Evolutionary conservation across 2,888 invertebrate genomes (phyloP).

Genomic region (Syrphus vitripennis): DNA sequence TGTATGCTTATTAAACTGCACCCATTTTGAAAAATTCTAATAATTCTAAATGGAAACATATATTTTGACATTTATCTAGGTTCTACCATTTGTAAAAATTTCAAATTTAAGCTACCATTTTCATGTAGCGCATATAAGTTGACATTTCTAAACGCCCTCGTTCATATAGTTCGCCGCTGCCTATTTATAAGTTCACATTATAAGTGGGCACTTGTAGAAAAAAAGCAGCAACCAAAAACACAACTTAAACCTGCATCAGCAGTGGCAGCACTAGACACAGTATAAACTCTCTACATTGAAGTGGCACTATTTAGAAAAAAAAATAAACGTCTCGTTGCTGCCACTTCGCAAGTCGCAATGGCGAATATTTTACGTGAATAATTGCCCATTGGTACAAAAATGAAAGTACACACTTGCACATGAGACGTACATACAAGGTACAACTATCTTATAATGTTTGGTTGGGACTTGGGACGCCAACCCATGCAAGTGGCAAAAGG

Average conservation of each 20-base stretch:
- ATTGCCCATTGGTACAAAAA: slow-evolving; percentile 47
- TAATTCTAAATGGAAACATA: not conserved
- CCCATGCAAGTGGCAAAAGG: slow-evolving; percentile 27
- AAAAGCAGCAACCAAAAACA: not conserved
- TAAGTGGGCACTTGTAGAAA: slow-evolving; percentile 9
- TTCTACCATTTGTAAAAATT: not conserved
- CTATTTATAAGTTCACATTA: not conserved
- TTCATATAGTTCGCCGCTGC: not conserved
- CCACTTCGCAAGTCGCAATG: not conserved
- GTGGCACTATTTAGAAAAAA: not conserved
- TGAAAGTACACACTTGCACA: slow-evolving; percentile 58
- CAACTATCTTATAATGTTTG: not conserved
- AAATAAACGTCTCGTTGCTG: not conserved
- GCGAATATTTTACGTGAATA: slow-evolving; percentile 43
- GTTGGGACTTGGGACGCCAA: not conserved
- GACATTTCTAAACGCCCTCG: slow-evolving; percentile 31
- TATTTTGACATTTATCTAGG: not conserved
- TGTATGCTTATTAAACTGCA: not conserved
- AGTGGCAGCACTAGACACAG: not conserved
- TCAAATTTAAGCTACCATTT: not conserved
- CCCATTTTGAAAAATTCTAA: not conserved
- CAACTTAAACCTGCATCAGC: not conserved
- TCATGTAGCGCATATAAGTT: not conserved
- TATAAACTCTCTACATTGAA: not conserved
- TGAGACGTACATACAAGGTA: not conserved